Base-by-base conservation (phyloP, 23 tunicate species). In the Halocynthia aurantium region DNA sequence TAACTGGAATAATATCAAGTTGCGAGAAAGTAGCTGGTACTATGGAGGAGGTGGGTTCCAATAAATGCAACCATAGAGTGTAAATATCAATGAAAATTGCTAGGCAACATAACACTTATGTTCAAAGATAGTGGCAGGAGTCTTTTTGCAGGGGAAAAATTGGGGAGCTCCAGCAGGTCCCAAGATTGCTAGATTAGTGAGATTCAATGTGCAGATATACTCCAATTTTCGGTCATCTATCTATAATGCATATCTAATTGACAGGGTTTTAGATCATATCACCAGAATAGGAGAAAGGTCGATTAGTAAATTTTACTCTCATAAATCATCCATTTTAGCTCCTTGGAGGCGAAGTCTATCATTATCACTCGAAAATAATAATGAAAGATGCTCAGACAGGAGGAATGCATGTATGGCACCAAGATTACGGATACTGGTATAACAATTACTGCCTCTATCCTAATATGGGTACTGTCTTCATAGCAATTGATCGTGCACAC, bases 381-480 rank as follows among this genome's bases (percentile, higher is more conserved):
- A 81, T 81, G 85, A 81, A 81, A 62, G 85, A 81, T 22, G 85
- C 78, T 7, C 70, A 72, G n/a, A 81, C 85, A 8, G 85, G 85
- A 7, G 85, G 85, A 19, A 71, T 71, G 85, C 70, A 55, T 22
- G 85, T 81, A 6, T 81, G 85, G 85, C 85, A 81, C 53, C 85
- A 81, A 53, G 85, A 81, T 58, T 81, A 81, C 58, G 85, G 85
- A 57, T 81, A 81, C 52, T 81, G 85, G 85, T 81, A 81, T 70
- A 72, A 60, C 56, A 81, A 81, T 58, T 78, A 78, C 18, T 71
- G 69, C 50, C 78, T 81, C 13, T 72, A 50, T 52, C 85, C 85
- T 12, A 61, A 71, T 51, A 71, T 81, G 85, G 78, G 77, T 8
- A 71, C 85, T 10, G 85, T 81, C 54, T 81, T 71, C 51, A 81